Conservation (phyloP, 1,140 invertebrate genomes). For the Brachionus sp. region DNA sequence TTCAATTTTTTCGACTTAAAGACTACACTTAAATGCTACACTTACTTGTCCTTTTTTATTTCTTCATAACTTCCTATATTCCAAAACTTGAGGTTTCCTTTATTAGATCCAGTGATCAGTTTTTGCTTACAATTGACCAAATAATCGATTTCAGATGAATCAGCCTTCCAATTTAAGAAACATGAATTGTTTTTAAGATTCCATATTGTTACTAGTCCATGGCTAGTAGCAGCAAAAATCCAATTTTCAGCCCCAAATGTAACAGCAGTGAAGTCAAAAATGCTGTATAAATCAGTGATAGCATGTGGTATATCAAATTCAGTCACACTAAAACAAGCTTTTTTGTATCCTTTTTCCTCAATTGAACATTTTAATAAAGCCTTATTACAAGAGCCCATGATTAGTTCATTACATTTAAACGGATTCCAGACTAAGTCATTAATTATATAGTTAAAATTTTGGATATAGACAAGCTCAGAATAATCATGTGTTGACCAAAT, state of each 20-base stretch:
- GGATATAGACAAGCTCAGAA: conserved; percentile 50
- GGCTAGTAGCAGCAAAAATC: conserved; percentile 53
- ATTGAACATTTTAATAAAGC: conserved; percentile 56
- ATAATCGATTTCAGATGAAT: conserved; percentile 55
- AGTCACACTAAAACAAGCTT: conserved; percentile 54
- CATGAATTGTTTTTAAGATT: conserved; percentile 56
- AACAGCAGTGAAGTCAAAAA: conserved; percentile 53
- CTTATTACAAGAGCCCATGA: conserved; percentile 53
- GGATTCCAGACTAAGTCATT: conserved; percentile 57
- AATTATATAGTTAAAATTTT: conserved; percentile 50
- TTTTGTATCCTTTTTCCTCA: conserved; percentile 52
- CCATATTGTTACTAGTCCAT: conserved; percentile 56
- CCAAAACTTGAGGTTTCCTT: conserved; percentile 39
- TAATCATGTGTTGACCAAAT: conserved; percentile 55
- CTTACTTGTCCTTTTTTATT: not conserved
- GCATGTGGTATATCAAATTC: conserved; percentile 52
- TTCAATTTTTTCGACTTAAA: not conserved
- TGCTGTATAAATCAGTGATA: not conserved
- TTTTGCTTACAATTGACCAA: not conserved
- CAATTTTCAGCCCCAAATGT: conserved; percentile 55
- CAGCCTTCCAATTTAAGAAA: conserved; percentile 59
- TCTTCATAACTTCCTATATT: conserved; percentile 20
- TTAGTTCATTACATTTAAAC: conserved; percentile 56
- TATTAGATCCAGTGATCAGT: conserved; percentile 33
- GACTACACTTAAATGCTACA: not conserved